A percentile compares a stretch with the other conserved stretches of the same genome.
Conservation (phyloP, 2,888 invertebrate genomes). For the Andrena haemorrhoa region DNA sequence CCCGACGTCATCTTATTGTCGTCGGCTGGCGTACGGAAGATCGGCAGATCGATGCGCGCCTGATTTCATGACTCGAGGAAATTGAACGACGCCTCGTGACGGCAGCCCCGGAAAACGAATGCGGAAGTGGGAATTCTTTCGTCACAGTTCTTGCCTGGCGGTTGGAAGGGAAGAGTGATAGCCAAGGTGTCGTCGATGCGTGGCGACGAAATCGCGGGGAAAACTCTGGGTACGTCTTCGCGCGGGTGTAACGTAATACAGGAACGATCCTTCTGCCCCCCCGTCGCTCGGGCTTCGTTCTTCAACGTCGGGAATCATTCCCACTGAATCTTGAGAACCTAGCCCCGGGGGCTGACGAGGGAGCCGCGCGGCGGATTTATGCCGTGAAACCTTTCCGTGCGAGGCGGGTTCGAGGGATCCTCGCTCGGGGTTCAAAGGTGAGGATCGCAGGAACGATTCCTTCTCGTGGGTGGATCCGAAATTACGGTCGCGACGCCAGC, state of each 20-base stretch:
- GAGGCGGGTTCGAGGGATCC: constrained; percentile 44
- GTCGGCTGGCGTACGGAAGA: constrained; percentile 24
- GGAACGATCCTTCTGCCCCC: not conserved
- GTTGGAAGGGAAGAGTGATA: not conserved
- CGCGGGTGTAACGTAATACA: constrained; percentile 32
- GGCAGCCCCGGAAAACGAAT: constrained; percentile 15
- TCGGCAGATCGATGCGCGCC: constrained; percentile 47
- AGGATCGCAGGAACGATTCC: constrained; percentile 43
- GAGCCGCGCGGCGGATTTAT: constrained; percentile 50
- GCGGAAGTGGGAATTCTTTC: constrained; percentile 24
- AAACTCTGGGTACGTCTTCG: not conserved
- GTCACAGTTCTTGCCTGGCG: not conserved
- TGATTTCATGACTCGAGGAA: constrained; percentile 53
- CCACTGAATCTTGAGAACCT: constrained; percentile 45
- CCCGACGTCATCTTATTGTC: constrained; percentile 10
- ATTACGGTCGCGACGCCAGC: constrained; percentile 42
- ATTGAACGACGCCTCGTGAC: constrained; percentile 54
- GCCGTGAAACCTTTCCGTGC: constrained; percentile 48
- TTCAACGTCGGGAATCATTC: constrained; percentile 63
- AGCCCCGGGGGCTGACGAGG: constrained; percentile 40
- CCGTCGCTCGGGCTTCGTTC: constrained; percentile 18
- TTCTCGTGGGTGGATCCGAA: constrained; percentile 27
- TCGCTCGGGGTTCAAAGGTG: constrained; percentile 42
- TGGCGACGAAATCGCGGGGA: constrained; percentile 2
- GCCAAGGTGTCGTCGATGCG: constrained; percentile 11